phyloP scores from a whole-genome alignment of 1,140 invertebrate genomes.

The Lepeophtheirus salmonis region DNA sequence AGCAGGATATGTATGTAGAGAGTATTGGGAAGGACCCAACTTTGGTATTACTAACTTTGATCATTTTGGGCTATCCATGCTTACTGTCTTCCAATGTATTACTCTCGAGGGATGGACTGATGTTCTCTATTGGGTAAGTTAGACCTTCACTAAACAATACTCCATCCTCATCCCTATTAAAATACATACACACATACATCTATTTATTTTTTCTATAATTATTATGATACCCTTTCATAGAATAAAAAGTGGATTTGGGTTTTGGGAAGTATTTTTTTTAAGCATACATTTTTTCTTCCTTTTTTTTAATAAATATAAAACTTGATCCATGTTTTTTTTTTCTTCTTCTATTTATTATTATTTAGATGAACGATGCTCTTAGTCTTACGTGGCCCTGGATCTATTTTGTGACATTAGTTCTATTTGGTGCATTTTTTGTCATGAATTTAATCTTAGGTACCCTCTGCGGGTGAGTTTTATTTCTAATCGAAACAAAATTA shows the following conservation, averaged over 20 bases:
- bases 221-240: too few relatives aligned
- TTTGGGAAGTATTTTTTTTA: too few relatives aligned
- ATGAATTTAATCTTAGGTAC: conserved; percentile 46
- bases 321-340: conserved; percentile 15
- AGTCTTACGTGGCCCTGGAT: conserved; percentile 45
- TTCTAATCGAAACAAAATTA: too few relatives aligned
- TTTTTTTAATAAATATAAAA: background rate
- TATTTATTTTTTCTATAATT: too few relatives aligned
- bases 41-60: conserved; percentile 44
- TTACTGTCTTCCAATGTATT: conserved; percentile 45
- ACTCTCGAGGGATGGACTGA: conserved; percentile 45
- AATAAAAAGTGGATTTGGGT: background rate
- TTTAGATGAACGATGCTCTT: conserved; percentile 32
- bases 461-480: conserved; percentile 36
- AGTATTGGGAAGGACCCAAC: conserved; percentile 38
- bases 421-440: conserved; percentile 45
- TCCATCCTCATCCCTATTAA: too few relatives aligned
- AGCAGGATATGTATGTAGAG: conserved; percentile 16
- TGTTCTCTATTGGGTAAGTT: conserved; percentile 36
- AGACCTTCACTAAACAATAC: background rate
- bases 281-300: background rate
- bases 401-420: conserved; percentile 43
- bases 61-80: conserved; percentile 44
- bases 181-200: too few relatives aligned
- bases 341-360: conserved; percentile 1